These are phyloP conservation scores for Scaeva pyrastri DNA, from an alignment of 2,888 invertebrate genomes.

Conservation along the genomic window DNA sequence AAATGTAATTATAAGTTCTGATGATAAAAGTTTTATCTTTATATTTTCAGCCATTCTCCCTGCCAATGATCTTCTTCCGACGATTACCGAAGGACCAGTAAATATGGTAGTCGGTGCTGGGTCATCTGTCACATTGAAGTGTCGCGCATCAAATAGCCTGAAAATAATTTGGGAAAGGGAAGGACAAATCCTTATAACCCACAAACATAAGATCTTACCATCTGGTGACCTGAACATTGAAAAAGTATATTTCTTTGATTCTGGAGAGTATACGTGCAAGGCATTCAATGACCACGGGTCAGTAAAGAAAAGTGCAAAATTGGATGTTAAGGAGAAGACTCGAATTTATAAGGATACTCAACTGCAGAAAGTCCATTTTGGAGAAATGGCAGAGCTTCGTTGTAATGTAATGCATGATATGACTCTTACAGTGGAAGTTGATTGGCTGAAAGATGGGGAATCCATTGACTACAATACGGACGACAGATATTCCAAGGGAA, in stretches of 20 bases:
- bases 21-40: neutral
- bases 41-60: neutral
- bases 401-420: conserved; percentile 97
- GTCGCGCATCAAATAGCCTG: conserved; percentile 97
- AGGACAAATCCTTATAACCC: conserved; percentile 85
- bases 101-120: conserved; percentile 93
- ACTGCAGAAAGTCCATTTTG: conserved; percentile 96
- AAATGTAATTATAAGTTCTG: neutral
- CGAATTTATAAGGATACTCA: conserved; percentile 94
- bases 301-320: conserved; percentile 90
- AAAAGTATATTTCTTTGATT: conserved; percentile 93
- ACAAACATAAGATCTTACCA: conserved; percentile 91
- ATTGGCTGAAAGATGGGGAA: conserved; percentile 95
- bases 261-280: conserved; percentile 95
- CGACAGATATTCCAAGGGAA: conserved; percentile 91
- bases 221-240: conserved; percentile 93
- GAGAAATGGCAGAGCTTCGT: conserved; percentile 94
- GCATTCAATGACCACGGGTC: conserved; percentile 96
- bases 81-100: conserved; percentile 92
- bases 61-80: neutral
- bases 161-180: conserved; percentile 94
- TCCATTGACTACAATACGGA: conserved; percentile 94
- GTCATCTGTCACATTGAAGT: conserved; percentile 91
- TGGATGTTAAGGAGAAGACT: conserved; percentile 94
- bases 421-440: conserved; percentile 90